A percentile compares a stretch with the other conserved stretches of the same genome.
phyloP scores from a whole-genome alignment of 30 jellyfish, hydroid and myxozoan species.

The Aurelia sp. region DNA sequence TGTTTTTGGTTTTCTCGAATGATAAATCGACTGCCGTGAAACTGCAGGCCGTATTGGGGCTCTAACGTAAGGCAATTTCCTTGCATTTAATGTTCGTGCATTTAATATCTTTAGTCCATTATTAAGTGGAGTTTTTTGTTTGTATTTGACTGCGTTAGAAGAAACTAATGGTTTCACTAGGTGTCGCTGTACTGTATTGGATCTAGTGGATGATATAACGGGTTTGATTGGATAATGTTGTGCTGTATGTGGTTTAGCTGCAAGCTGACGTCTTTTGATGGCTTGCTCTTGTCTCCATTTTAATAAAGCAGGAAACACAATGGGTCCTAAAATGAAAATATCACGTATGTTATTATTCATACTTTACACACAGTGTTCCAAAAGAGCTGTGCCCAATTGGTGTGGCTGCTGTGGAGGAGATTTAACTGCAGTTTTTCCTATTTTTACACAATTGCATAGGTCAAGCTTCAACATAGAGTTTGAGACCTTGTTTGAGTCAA shows the following conservation, averaged over 20 bases:
- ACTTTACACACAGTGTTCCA: too few species aligned
- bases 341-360: background rate
- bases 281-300: constrained; percentile 70
- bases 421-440: too few species aligned
- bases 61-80: background rate
- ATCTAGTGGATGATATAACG: background rate
- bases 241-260: background rate
- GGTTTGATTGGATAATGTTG: background rate
- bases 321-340: constrained; percentile 21
- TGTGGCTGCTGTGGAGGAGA: too few species aligned
- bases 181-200: constrained; percentile 4
- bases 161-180: constrained; percentile 2
- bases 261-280: constrained; percentile 11
- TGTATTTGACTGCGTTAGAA: background rate
- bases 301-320: constrained; percentile 57
- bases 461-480: too few species aligned
- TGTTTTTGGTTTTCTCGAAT: background rate
- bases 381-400: too few species aligned
- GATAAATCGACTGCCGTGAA: background rate
- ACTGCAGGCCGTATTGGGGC: background rate
- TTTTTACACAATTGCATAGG: too few species aligned
- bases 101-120: background rate
- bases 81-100: background rate
- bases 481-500: too few species aligned
- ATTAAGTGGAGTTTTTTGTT: background rate